These are phyloP conservation scores for Turritopsis rubra DNA, from an alignment of 30 jellyfish, hydroid and myxozoan species.

Conservation along the genomic window DNA sequence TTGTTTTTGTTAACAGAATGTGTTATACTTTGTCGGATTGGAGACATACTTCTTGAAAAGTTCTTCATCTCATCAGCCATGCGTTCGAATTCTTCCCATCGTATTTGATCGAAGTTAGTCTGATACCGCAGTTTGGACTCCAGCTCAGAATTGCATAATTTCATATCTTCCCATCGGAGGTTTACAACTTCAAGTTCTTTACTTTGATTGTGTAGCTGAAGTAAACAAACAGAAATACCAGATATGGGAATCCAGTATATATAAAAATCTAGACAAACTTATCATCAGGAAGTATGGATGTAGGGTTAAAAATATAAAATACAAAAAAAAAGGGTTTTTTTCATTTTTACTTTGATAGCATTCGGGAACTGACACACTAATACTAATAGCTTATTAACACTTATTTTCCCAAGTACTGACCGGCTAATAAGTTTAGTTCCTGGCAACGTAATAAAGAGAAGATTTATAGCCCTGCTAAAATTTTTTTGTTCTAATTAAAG, in stretches of 20 bases:
- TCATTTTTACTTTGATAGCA: too few relatives aligned
- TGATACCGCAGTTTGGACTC: slow-evolving; percentile 50
- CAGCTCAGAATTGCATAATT: slow-evolving; percentile 25
- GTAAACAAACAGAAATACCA: background rate
- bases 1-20: background rate
- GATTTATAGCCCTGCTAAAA: too few relatives aligned
- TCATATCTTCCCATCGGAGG: slow-evolving; percentile 26
- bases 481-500: too few relatives aligned
- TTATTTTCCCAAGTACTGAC: too few relatives aligned
- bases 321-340: too few relatives aligned
- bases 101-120: slow-evolving; percentile 55
- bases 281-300: too few relatives aligned
- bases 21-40: slow-evolving; percentile 38
- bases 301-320: too few relatives aligned
- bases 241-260: background rate
- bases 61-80: slow-evolving; percentile 88
- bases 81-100: slow-evolving; percentile 91
- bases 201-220: slow-evolving; percentile 50
- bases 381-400: too few relatives aligned
- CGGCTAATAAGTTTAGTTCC: too few relatives aligned
- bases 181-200: slow-evolving; percentile 37
- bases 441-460: too few relatives aligned
- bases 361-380: too few relatives aligned
- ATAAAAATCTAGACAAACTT: too few relatives aligned
- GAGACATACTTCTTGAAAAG: slow-evolving; percentile 78